Base-by-base conservation (phyloP, 2,888 invertebrate genomes). In the Drosophila subsilvestris region DNA sequence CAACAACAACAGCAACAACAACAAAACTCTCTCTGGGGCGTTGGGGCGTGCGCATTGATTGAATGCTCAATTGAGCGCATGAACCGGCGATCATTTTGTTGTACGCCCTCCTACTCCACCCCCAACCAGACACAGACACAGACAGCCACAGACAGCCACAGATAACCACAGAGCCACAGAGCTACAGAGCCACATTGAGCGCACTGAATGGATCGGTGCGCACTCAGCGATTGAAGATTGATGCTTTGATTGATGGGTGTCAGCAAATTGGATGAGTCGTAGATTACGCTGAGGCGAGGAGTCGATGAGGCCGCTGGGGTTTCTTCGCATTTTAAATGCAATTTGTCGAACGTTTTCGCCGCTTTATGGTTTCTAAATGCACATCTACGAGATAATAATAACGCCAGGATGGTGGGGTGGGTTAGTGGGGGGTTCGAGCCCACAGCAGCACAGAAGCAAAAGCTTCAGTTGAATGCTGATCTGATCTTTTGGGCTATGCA, bases 21-120 rank as follows among this genome's bases (percentile, higher is more conserved):
- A 45, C 51, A 71, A 51, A 73, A 51, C 65, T 63, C 74, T 71
- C 74, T 71, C 57, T 74, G 66, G 72, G 70, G 86, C 79, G 82
- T 81, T 75, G 66, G 67, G 85, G 81, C 79, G 82, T 78, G 62
- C 60, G 82, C 70, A 81, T 81, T 79, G 79, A 81, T 76, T 85
- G 82, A 82, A 85, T 63, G 85, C 76, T 80, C 87, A 82, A 87
- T 87, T 76, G 82, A 87, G 74, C 79, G 76, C 86, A 87, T 84
- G 88, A 82, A 75, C 73, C 65, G 68, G 73, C 74, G 82, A 82
- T 82, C 88, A 81, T 78, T 78, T 79, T 74, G 65, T 69, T 53
- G 72, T 44, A 65, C 74, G 65, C 77, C 66, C 61, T 50, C 76
- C 54, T 44, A 22, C 27, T 5, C 20, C 20, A n/a, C 44, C 59